Evolutionary conservation across 2,888 invertebrate species (phyloP), one percentile per base, ranked within the genome.

Genomic region (Mayetiola destructor): DNA sequence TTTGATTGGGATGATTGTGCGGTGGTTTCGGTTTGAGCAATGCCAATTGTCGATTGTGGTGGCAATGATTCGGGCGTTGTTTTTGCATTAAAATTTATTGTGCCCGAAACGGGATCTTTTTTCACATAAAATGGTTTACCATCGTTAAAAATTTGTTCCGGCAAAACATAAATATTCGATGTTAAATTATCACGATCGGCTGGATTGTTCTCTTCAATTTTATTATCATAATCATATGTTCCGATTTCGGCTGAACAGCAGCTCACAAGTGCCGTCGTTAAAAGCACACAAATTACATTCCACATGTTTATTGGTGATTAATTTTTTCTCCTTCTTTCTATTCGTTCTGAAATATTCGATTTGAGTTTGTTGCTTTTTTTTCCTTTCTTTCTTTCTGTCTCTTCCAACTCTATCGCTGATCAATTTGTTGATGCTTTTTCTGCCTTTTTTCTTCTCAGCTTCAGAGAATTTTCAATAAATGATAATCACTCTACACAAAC

Each of bases 41-140:
- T 48, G 48, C 10, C 20, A 27, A 27, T n/a, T 29, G 29, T 32
- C 5, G 30, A 20, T 12, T 29, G 30, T 5, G 18, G 2, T 18
- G 53, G 53, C 12, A 53, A 12, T 12, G 32, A 30, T 69, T 71
- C 68, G 0, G 75, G 71, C 1, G 74, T 68, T 30, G 76, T 74
- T 64, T 76, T 77, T 37, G 75, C 73, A 59, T 74, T 77, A 59
- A 82, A 82, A 65, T 82, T 80, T 36, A 82, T 73, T 61, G 76
- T 74, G 1, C 83, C 83, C 0, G 82, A 83, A 27, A 81, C 66
- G 0, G 83, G 82, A 69, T 83, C 82, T 63, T 81, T 81, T 60
- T 81, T 80, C 6, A 82, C 73, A 58, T 82, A 82, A 64, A 84
- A 84, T 0, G 84, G 82, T 64, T 81, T 80, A 16, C 83, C 83